Conservation (phyloP, 2,113 vertebrate species). For the Acrocephalus arundinaceus region DNA sequence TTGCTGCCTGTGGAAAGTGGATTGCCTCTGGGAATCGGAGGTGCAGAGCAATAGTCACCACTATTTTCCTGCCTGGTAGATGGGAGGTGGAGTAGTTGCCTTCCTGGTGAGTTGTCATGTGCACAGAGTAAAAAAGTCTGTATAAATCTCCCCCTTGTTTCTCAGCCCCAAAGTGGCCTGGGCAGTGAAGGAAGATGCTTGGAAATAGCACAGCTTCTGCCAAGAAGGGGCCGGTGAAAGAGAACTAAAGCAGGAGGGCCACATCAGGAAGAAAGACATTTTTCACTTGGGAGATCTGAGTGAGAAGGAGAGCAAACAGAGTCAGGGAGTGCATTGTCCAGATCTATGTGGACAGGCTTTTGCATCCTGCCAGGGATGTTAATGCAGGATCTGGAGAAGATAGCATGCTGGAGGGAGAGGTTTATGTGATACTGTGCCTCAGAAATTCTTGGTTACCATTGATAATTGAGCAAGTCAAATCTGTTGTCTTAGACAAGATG, state of each 20-base stretch:
- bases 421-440: neutral
- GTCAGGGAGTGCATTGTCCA: neutral
- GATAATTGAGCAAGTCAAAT: neutral
- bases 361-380: neutral
- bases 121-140: neutral
- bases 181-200: neutral
- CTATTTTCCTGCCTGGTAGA: neutral
- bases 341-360: neutral
- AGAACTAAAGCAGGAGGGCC: neutral
- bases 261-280: neutral
- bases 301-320: neutral
- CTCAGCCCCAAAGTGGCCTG: neutral
- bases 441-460: neutral
- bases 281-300: neutral
- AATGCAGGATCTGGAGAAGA: neutral
- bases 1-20: neutral
- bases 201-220: neutral
- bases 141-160: neutral
- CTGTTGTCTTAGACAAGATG: neutral
- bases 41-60: neutral
- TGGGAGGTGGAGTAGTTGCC: neutral
- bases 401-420: fast-evolving
- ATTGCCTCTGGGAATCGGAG: neutral
- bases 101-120: neutral
- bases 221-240: neutral